Evolutionary conservation across 92 coral and sea anemone genomes (phyloP).

Genomic region (Porites divaricata): DNA sequence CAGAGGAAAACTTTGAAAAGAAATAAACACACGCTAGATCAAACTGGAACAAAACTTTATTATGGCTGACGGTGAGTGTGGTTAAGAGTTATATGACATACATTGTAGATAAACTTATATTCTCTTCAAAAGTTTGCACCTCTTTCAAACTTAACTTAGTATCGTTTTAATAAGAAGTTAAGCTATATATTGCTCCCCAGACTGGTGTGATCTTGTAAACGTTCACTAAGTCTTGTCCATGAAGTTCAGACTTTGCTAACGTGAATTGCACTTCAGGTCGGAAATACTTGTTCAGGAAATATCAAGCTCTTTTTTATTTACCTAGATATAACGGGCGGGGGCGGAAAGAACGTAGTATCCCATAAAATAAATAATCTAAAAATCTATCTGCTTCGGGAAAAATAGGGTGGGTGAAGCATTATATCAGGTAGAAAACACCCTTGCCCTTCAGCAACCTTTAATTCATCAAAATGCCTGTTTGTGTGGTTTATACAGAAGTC

Average conservation of each 20-base stretch:
- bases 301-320: too few relatives aligned
- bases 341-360: not conserved
- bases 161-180: not conserved
- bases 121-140: not conserved
- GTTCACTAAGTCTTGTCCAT: not conserved
- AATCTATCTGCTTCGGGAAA: not conserved
- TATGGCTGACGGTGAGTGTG: not conserved
- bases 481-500: not conserved
- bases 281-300: too few relatives aligned
- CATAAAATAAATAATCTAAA: too few relatives aligned
- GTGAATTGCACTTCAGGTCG: too few relatives aligned
- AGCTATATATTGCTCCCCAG: not conserved
- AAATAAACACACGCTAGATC: not conserved
- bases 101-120: not conserved
- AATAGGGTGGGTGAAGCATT: not conserved
- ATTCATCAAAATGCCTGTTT: not conserved
- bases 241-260: not conserved
- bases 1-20: not conserved
- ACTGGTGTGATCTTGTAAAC: not conserved
- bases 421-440: not conserved
- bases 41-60: not conserved
- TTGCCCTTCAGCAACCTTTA: not conserved
- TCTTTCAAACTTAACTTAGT: not conserved
- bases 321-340: not conserved
- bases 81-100: not conserved